A percentile compares a stretch with the other conserved stretches of the same genome.
Evolutionary conservation across 2,113 vertebrate species (phyloP).

Genomic region (Egretta garzetta): DNA sequence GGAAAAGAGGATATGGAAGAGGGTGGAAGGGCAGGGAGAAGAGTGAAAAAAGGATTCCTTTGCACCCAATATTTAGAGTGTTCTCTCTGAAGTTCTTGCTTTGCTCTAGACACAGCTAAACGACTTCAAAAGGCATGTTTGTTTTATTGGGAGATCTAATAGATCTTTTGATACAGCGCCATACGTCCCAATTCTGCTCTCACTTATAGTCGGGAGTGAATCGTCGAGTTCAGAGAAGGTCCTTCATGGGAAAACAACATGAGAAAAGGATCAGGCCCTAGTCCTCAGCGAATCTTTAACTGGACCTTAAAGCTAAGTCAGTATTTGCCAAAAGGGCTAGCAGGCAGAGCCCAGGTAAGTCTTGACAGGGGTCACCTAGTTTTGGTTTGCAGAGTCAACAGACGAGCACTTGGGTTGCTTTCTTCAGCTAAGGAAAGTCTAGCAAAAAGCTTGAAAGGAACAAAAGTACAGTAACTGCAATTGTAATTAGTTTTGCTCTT

Average conservation of each 20-base stretch:
- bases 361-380: not conserved
- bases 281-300: not conserved
- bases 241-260: not conserved
- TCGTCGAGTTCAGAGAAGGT: not conserved
- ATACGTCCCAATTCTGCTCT: not conserved
- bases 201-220: not conserved
- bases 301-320: not conserved
- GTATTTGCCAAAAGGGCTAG: not conserved
- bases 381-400: not conserved
- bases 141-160: not conserved
- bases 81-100: constrained; percentile 35
- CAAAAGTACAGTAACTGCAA: not conserved
- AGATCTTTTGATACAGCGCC: not conserved
- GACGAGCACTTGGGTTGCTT: not conserved
- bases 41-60: not conserved
- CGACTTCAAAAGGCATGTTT: constrained; percentile 36
- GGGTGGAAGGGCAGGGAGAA: not conserved
- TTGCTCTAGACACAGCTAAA: constrained; percentile 42
- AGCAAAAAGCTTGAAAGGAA: not conserved
- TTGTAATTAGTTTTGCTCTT: not conserved
- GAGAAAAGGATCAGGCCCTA: not conserved
- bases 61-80: not conserved
- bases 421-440: not conserved
- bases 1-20: not conserved
- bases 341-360: not conserved